Conservation (phyloP, 2,113 vertebrate species). For the Genyomyrus donnyi region DNA sequence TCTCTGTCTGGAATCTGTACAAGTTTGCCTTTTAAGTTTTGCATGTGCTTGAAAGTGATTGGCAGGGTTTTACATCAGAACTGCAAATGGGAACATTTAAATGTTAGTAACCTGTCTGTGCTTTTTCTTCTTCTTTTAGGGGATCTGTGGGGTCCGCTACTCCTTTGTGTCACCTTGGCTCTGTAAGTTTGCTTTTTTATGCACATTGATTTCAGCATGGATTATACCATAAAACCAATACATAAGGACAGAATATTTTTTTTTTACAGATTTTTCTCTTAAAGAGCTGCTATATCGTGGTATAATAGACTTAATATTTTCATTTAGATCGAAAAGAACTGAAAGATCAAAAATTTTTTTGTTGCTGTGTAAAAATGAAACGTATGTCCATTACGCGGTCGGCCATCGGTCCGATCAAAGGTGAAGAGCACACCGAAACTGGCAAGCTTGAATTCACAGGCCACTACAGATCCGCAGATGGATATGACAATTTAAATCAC, state of each 20-base stretch:
- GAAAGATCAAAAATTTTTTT: neutral
- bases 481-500: neutral
- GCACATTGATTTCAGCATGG: neutral
- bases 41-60: neutral
- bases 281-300: neutral
- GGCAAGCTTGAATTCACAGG: neutral
- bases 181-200: slow-evolving; percentile 64
- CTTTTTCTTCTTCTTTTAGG: slow-evolving; percentile 50
- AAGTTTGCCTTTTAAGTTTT: neutral
- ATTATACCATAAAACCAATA: neutral
- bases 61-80: neutral
- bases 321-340: neutral
- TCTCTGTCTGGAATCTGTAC: neutral
- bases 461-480: neutral
- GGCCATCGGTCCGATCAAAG: neutral
- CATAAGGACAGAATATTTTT: neutral
- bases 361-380: neutral
- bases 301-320: neutral
- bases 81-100: neutral
- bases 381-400: neutral
- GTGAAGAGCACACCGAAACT: neutral
- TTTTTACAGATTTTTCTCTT: neutral
- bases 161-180: slow-evolving; percentile 89
- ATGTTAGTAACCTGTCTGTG: neutral
- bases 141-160: slow-evolving; percentile 95